phyloP scores from a whole-genome alignment of 2,888 invertebrate genomes.

The Agrotis exclamationis region DNA sequence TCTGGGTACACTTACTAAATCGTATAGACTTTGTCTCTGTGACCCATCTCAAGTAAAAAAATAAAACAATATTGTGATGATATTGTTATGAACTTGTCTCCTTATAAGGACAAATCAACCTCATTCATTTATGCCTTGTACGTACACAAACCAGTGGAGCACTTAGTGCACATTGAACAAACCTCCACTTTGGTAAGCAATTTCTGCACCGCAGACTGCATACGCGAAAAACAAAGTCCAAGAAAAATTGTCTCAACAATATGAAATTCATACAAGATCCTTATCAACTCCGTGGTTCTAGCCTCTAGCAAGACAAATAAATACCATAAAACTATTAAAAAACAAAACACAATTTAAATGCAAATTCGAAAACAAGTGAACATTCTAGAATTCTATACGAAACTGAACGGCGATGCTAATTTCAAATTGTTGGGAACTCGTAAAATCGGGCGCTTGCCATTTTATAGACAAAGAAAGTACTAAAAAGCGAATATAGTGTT shows the following conservation, averaged over 20 bases:
- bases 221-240: neutral
- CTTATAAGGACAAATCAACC: too few species aligned
- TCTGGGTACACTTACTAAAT: too few species aligned
- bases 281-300: slow-evolving; percentile 13
- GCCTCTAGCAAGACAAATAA: slow-evolving; percentile 30
- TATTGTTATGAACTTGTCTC: too few species aligned
- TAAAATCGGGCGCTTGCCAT: slow-evolving; percentile 66
- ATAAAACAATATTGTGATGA: too few species aligned
- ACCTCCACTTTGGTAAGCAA: too few species aligned
- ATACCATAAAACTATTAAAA: slow-evolving; percentile 46
- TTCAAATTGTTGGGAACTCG: slow-evolving; percentile 44
- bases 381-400: slow-evolving; percentile 35
- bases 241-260: neutral
- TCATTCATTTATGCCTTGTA: too few species aligned
- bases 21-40: too few species aligned
- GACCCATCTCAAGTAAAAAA: too few species aligned
- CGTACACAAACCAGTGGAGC: too few species aligned
- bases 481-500: slow-evolving; percentile 68
- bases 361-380: slow-evolving; percentile 53
- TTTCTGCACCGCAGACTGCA: too few species aligned
- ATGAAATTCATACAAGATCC: neutral
- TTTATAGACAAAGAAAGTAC: slow-evolving; percentile 69
- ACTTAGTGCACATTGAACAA: too few species aligned
- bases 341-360: slow-evolving; percentile 51
- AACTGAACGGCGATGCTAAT: slow-evolving; percentile 51